Conservation (phyloP, 2,888 invertebrate genomes). For the Ichneumon xanthorius region DNA sequence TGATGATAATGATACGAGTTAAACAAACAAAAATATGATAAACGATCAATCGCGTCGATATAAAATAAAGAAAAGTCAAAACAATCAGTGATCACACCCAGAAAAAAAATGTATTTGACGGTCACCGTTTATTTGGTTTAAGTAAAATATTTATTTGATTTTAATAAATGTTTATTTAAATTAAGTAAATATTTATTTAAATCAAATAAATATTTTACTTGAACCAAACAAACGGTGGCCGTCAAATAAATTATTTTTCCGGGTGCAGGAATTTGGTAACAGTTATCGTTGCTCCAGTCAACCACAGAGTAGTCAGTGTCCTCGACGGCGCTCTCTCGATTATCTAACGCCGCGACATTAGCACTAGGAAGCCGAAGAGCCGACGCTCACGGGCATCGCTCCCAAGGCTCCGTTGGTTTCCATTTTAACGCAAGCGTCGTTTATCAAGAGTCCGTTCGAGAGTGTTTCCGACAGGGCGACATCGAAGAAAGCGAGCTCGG, state of each 20-base stretch:
- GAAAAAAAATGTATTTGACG: too few relatives aligned
- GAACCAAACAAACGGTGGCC: too few relatives aligned
- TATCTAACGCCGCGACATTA: background rate
- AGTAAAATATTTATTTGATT: too few relatives aligned
- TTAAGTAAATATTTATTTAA: too few relatives aligned
- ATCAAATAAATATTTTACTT: too few relatives aligned
- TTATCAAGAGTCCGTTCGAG: constrained; percentile 42
- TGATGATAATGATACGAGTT: too few relatives aligned
- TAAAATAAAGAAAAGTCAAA: background rate
- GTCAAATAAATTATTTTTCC: too few relatives aligned
- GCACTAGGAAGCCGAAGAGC: constrained; percentile 42
- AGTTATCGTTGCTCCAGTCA: constrained; percentile 30
- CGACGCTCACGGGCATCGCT: constrained; percentile 47
- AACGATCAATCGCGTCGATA: background rate
- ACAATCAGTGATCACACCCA: background rate
- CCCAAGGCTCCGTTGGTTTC: constrained; percentile 20
- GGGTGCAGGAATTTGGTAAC: background rate
- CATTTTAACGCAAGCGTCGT: constrained; percentile 39
- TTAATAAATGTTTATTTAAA: too few relatives aligned
- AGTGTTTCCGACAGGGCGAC: constrained; percentile 45
- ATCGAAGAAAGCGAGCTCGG: constrained; percentile 52
- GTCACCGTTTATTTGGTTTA: too few relatives aligned
- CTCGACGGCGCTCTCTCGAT: constrained; percentile 10
- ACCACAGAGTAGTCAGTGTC: constrained; percentile 28
- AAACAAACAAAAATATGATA: background rate